These are phyloP conservation scores for Gallinago solitaria DNA, from an alignment of 2,797 vertebrate species.

Conservation along the genomic window DNA sequence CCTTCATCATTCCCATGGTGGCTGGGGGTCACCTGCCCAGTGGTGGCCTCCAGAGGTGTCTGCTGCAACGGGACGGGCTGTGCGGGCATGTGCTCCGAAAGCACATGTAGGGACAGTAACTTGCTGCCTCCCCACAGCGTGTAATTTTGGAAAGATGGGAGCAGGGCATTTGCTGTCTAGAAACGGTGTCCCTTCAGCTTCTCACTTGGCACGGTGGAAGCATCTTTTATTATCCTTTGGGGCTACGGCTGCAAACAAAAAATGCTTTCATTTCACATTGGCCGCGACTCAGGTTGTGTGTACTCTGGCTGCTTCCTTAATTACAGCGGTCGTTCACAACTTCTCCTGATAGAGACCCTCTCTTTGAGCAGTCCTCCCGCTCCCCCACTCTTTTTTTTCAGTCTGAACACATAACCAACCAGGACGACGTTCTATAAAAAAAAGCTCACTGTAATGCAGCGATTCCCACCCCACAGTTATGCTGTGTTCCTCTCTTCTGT, in stretches of 20 bases:
- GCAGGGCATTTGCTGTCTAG: neutral
- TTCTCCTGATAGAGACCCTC: slow-evolving; percentile 55
- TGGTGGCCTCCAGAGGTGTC: rapidly evolving
- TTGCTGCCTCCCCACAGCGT: neutral
- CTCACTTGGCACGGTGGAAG: neutral
- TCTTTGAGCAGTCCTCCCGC: slow-evolving; percentile 33
- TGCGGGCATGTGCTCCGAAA: rapidly evolving
- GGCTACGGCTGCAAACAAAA: slow-evolving; percentile 49
- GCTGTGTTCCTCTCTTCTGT: slow-evolving; percentile 29
- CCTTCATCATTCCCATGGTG: rapidly evolving
- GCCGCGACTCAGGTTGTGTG: slow-evolving; percentile 16
- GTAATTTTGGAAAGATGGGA: neutral
- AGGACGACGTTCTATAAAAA: neutral
- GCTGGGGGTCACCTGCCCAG: neutral
- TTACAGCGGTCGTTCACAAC: slow-evolving; percentile 61
- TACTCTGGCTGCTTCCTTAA: slow-evolving; percentile 60
- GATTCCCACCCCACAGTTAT: neutral
- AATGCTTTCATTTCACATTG: slow-evolving; percentile 58
- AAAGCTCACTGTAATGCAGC: slow-evolving; percentile 49
- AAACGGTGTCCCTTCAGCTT: neutral
- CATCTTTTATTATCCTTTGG: slow-evolving; percentile 45
- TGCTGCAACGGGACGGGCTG: neutral
- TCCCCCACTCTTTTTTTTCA: neutral
- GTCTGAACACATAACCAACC: slow-evolving; percentile 2
- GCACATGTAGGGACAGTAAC: neutral